phyloP scores from a whole-genome alignment of 2,888 invertebrate species.

The Drosophila melanosoma region DNA sequence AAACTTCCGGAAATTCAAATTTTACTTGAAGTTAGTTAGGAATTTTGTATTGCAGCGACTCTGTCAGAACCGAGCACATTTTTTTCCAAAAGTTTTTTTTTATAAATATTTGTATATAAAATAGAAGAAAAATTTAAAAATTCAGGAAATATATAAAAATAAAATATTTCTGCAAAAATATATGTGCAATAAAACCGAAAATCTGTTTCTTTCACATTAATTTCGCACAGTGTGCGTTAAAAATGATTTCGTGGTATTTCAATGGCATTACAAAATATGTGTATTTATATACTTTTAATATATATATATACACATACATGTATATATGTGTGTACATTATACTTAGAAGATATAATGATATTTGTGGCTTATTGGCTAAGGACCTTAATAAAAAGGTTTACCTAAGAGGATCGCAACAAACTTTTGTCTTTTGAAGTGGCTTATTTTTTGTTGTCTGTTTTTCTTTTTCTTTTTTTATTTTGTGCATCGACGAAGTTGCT shows the following conservation, averaged over 20 bases:
- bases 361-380: constrained; percentile 41
- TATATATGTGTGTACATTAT: background rate
- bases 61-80: background rate
- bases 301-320: background rate
- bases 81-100: background rate
- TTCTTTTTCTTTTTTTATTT: constrained; percentile 6
- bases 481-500: background rate
- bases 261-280: constrained; percentile 14
- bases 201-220: background rate
- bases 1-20: background rate
- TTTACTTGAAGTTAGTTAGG: background rate
- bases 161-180: background rate
- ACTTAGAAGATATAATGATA: constrained; percentile 23
- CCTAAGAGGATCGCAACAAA: constrained; percentile 35
- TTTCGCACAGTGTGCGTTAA: constrained; percentile 29
- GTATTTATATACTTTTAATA: background rate
- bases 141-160: background rate
- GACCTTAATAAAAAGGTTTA: constrained; percentile 44
- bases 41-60: background rate
- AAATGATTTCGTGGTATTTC: constrained; percentile 11
- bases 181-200: background rate
- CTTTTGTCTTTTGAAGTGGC: constrained; percentile 12
- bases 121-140: background rate
- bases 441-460: background rate
- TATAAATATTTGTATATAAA: background rate